Base-by-base conservation (phyloP, 1,140 invertebrate species). In the Manduca sexta region DNA sequence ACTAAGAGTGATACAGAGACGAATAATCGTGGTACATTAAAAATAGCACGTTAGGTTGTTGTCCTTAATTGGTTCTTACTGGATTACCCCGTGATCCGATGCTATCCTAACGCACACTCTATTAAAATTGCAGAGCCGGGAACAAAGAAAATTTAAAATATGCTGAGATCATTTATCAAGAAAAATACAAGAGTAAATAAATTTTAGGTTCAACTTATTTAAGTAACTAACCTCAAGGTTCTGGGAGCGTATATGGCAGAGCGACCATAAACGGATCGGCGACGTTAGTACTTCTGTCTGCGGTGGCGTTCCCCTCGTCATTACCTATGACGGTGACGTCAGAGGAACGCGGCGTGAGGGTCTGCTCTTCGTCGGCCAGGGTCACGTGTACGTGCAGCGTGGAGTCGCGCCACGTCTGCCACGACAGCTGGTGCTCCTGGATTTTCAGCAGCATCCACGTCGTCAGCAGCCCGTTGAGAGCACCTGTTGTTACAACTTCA, bases 381-480 rank as follows among this genome's bases (percentile, higher is more conserved):
- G 63, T 49, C 38, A 83, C 82, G 64, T 61, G 77, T 55, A 85
- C 76, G 62, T 75, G 72, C 43, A 81, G 69, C 29, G 71, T 80
- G 68, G 63, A 66, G 65, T 80, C 78, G n/a, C 79, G 72, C 81
- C 81, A 85, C 35, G 72, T 59, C 50, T 67, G 77, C 81, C 81
- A 85, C 50, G 79, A 76, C 48, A 67, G 12, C 64, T 83, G 82
- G 58, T 83, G 79, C 67, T 82, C 79, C 59, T 85, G 82, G 50
- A 85, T 74, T 68, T 83, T 85, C 12, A 83, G 72, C 35, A 83
- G 73, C 67, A 81, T 79, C 82, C 82, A 85, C 14, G 82, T 85
- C 0, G 82, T 85, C 31, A 85, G 57, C 45, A 85, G 62, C 0
- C 82, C 82, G 57, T 85, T 85, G 6, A 83, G 56, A 0, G 82